Percentiles rank a stretch among this genome's conserved stretches.
phyloP scores from a whole-genome alignment of 1,140 invertebrate genomes.

The Zeugodacus cucurbitae region DNA sequence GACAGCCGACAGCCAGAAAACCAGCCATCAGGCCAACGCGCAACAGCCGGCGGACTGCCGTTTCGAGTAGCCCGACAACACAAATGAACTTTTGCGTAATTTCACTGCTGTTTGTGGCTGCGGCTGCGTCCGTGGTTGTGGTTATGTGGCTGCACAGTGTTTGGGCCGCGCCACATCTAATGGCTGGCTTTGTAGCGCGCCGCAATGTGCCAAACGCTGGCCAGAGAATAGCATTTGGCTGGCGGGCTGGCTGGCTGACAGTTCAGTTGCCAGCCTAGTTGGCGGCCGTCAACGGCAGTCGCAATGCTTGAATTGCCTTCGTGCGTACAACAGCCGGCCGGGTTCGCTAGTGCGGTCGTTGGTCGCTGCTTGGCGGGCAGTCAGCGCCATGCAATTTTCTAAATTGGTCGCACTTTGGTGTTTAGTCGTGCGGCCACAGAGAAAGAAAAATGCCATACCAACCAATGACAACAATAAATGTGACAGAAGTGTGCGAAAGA shows the following conservation, averaged over 20 bases:
- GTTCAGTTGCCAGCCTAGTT: background rate
- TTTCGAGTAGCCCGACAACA: background rate
- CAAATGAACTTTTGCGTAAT: conserved; percentile 38
- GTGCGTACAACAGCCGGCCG: background rate
- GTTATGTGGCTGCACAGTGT: background rate
- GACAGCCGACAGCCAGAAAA: background rate
- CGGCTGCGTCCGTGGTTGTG: background rate
- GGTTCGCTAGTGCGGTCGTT: background rate
- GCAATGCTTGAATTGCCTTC: background rate
- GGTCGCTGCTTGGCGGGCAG: background rate
- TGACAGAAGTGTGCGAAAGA: background rate
- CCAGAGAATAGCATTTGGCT: background rate
- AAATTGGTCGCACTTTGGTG: conserved; percentile 36
- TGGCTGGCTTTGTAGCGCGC: background rate
- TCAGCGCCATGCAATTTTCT: conserved; percentile 30
- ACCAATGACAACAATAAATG: conserved; percentile 18
- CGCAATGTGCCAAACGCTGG: background rate
- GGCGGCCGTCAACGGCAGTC: background rate
- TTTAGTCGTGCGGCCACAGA: background rate
- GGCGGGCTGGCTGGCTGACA: background rate
- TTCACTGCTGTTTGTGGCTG: background rate
- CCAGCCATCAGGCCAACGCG: background rate
- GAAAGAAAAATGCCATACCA: background rate
- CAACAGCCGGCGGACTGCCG: conserved; percentile 8
- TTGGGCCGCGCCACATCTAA: background rate